Conservation (phyloP, 2,797 vertebrate species). For the Smutsia gigantea region DNA sequence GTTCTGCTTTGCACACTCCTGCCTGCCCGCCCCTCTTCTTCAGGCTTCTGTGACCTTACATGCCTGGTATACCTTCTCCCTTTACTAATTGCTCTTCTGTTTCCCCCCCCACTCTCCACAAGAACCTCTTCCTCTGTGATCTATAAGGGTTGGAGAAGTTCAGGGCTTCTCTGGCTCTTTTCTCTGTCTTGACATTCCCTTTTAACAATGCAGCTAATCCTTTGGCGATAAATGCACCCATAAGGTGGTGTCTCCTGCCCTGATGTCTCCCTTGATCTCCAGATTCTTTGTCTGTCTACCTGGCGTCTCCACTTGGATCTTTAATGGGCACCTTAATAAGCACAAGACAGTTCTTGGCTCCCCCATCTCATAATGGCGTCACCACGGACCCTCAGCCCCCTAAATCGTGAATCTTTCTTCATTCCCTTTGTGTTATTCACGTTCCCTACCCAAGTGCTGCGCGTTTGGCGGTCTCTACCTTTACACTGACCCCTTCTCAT, state of each 20-base stretch:
- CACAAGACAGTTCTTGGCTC: not conserved
- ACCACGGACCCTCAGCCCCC: too few relatives aligned
- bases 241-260: not conserved
- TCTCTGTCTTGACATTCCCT: not conserved
- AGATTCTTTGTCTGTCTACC: not conserved
- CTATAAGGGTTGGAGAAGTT: not conserved
- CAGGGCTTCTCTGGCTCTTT: not conserved
- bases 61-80: not conserved
- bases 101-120: too few relatives aligned
- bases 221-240: not conserved
- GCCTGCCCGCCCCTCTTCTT: not conserved
- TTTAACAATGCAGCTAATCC: not conserved
- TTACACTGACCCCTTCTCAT: not conserved
- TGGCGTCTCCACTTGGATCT: not conserved
- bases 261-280: not conserved
- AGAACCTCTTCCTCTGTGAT: not conserved
- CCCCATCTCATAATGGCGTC: not conserved
- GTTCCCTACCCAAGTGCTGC: not conserved
- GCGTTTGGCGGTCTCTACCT: not conserved
- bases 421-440: not conserved
- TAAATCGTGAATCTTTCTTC: not conserved
- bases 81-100: not conserved
- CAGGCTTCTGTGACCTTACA: accelerated
- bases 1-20: not conserved
- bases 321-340: not conserved